Percentiles rank a stretch among this genome's conserved stretches.
phyloP scores from a whole-genome alignment of 1,140 invertebrate genomes.

The Drosophila insularis region DNA sequence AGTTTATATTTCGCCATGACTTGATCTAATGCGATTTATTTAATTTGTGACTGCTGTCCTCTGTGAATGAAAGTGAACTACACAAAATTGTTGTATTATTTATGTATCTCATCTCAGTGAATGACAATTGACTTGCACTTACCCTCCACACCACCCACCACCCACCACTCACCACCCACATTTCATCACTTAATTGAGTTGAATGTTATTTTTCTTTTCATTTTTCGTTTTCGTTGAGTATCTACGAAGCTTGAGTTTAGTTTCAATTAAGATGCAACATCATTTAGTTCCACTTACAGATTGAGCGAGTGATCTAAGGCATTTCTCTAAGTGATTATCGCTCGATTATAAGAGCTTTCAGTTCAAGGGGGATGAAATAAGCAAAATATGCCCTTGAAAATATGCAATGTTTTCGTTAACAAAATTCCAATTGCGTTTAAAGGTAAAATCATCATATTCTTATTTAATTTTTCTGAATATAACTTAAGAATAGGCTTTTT shows the following conservation, averaged over 20 bases:
- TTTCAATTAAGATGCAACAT: constrained; percentile 3
- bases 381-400: too few relatives aligned
- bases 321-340: background rate
- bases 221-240: background rate
- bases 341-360: background rate
- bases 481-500: too few relatives aligned
- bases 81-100: background rate
- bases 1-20: background rate
- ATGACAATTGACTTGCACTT: constrained; percentile 5
- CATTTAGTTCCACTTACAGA: background rate
- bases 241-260: background rate
- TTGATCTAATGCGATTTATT: constrained; percentile 1
- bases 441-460: too few relatives aligned
- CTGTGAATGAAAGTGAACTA: constrained; percentile 2
- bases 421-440: too few relatives aligned
- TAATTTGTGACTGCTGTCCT: constrained; percentile 1
- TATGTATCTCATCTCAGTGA: background rate
- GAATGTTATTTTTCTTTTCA: background rate
- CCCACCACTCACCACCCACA: background rate
- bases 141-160: background rate
- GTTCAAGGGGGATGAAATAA: too few relatives aligned
- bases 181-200: background rate
- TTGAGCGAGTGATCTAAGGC: background rate
- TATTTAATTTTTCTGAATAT: too few relatives aligned
- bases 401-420: too few relatives aligned